phyloP scores from a whole-genome alignment of 2,113 vertebrate genomes.

The Thryonomys swinderianus region DNA sequence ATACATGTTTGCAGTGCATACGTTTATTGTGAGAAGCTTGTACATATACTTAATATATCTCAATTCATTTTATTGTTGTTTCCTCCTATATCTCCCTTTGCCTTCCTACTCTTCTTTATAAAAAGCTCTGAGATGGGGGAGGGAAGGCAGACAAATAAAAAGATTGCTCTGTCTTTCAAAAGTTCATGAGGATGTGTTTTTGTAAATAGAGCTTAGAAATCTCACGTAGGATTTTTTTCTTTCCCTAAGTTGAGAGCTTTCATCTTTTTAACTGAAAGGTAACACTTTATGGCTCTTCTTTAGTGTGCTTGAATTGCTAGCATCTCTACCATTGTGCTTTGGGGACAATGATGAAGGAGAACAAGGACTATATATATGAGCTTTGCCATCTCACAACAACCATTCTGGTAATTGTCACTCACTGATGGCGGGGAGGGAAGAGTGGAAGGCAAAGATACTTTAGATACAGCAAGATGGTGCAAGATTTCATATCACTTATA shows the following conservation, averaged over 20 bases:
- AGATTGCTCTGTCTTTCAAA: background rate
- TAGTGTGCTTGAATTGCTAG: background rate
- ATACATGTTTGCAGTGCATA: background rate
- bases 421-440: background rate
- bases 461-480: background rate
- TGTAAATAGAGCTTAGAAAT: background rate
- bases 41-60: background rate
- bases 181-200: background rate
- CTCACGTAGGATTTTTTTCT: background rate
- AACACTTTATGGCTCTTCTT: background rate
- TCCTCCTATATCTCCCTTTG: background rate
- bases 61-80: background rate
- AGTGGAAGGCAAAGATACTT: too few species aligned
- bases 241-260: background rate
- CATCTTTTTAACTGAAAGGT: background rate
- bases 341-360: background rate
- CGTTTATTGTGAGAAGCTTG: background rate
- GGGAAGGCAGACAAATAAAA: background rate
- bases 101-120: background rate
- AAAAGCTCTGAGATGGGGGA: background rate
- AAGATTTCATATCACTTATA: background rate
- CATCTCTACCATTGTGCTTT: background rate
- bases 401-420: background rate
- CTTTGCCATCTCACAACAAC: background rate
- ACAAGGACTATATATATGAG: too few species aligned